Percentiles rank a stretch among this genome's conserved stretches.
phyloP scores from a whole-genome alignment of 2,113 vertebrate genomes.

The Labeo catla region DNA sequence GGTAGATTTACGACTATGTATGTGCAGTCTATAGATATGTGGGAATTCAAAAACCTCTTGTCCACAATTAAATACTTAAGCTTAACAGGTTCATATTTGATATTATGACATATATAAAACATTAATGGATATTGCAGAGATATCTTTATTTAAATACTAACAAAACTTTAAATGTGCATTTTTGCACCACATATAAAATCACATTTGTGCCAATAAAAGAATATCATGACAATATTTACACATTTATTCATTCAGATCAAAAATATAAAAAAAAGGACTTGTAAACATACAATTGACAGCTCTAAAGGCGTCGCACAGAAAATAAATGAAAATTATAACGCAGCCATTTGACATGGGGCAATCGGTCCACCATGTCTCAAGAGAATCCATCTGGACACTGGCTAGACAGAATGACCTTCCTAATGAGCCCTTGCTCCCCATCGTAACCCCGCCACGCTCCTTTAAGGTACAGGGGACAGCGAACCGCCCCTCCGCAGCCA shows the following conservation, averaged over 20 bases:
- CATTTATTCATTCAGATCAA: constrained; percentile 33
- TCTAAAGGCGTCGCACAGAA: not conserved
- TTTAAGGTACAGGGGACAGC: constrained; percentile 29
- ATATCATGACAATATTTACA: not conserved
- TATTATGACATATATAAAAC: not conserved
- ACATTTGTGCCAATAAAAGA: not conserved
- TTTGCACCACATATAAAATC: not conserved
- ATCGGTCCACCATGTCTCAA: constrained; percentile 42
- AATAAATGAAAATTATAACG: constrained; percentile 41
- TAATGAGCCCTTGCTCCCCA: constrained; percentile 37
- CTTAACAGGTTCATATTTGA: not conserved
- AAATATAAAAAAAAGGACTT: not conserved
- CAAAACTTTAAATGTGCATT: not conserved
- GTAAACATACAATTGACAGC: not conserved
- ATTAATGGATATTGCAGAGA: not conserved
- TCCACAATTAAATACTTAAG: not conserved
- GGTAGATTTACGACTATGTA: not conserved
- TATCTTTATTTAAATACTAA: not conserved
- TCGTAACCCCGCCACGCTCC: constrained; percentile 35
- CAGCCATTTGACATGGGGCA: constrained; percentile 30
- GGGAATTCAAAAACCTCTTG: not conserved
- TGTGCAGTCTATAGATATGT: not conserved
- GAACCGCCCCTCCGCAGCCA: not conserved
- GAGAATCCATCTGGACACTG: constrained; percentile 60
- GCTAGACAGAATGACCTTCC: constrained; percentile 60